These are phyloP conservation scores for Xanthia togata DNA, from an alignment of 2,888 invertebrate species.

Conservation along the genomic window DNA sequence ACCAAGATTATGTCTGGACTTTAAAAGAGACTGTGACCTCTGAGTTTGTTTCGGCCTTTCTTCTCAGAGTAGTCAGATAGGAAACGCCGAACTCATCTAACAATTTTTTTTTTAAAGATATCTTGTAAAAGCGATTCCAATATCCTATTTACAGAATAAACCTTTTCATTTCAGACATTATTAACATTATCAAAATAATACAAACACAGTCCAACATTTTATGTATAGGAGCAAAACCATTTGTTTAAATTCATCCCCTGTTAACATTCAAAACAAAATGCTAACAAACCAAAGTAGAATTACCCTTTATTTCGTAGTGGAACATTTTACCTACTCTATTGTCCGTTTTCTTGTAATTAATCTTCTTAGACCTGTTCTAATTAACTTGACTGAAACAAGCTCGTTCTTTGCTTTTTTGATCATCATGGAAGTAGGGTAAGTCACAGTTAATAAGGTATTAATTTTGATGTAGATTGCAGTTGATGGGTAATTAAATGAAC, in stretches of 20 bases:
- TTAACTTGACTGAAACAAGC: slow-evolving; percentile 35
- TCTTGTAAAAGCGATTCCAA: too few species aligned
- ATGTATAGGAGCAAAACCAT: too few species aligned
- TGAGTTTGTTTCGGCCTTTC: too few species aligned
- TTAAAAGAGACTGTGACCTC: too few species aligned
- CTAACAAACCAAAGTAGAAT: slow-evolving; percentile 12
- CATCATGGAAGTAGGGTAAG: slow-evolving; percentile 21
- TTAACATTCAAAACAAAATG: slow-evolving; percentile 6
- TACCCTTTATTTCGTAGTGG: neutral
- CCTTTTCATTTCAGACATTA: too few species aligned
- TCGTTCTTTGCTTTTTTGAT: slow-evolving; percentile 25
- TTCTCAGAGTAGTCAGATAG: too few species aligned
- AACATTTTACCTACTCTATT: slow-evolving; percentile 1
- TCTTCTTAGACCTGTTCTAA: slow-evolving; percentile 40
- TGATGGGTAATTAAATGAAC: slow-evolving; percentile 10
- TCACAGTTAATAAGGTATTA: slow-evolving; percentile 18
- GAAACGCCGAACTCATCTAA: too few species aligned
- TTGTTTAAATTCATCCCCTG: neutral
- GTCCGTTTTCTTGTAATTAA: slow-evolving; percentile 41
- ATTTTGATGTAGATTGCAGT: neutral
- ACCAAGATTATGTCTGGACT: too few species aligned
- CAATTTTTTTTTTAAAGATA: too few species aligned
- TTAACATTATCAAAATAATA: too few species aligned
- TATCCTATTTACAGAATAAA: too few species aligned
- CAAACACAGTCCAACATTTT: too few species aligned